Evolutionary conservation across 2,797 vertebrate genomes (phyloP).

Genomic region (Sebastes flavidus): DNA sequence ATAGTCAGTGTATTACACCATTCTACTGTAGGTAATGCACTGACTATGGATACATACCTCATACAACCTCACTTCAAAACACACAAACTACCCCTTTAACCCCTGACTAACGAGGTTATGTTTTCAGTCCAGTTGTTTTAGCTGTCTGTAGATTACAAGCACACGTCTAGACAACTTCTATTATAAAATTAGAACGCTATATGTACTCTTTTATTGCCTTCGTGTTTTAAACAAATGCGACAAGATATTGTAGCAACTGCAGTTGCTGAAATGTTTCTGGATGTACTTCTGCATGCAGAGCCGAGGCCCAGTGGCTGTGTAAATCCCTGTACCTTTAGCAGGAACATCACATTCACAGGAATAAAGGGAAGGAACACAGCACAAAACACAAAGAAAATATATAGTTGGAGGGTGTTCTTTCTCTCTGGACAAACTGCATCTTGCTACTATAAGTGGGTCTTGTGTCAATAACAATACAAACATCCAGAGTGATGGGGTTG

Average conservation of each 20-base stretch:
- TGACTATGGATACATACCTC: too few species aligned
- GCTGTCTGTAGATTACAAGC: neutral
- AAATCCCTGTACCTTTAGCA: neutral
- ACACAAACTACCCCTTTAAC: too few species aligned
- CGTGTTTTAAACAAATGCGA: neutral
- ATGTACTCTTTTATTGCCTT: neutral
- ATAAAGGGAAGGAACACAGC: neutral
- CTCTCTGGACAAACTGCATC: neutral
- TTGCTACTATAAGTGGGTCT: too few species aligned
- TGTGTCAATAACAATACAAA: too few species aligned
- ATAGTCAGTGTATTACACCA: too few species aligned
- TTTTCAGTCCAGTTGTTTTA: neutral
- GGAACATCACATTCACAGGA: neutral
- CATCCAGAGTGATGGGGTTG: too few species aligned
- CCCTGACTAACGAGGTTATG: fast-evolving
- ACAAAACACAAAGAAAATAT: neutral
- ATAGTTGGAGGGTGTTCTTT: neutral
- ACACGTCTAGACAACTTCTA: neutral
- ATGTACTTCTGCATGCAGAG: neutral
- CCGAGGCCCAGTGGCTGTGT: neutral
- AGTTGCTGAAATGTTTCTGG: neutral
- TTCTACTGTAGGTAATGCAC: too few species aligned
- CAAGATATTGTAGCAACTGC: neutral
- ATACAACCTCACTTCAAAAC: too few species aligned
- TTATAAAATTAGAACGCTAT: neutral